Conservation (phyloP, 2,797 vertebrate species). For the Artibeus jamaicensis region DNA sequence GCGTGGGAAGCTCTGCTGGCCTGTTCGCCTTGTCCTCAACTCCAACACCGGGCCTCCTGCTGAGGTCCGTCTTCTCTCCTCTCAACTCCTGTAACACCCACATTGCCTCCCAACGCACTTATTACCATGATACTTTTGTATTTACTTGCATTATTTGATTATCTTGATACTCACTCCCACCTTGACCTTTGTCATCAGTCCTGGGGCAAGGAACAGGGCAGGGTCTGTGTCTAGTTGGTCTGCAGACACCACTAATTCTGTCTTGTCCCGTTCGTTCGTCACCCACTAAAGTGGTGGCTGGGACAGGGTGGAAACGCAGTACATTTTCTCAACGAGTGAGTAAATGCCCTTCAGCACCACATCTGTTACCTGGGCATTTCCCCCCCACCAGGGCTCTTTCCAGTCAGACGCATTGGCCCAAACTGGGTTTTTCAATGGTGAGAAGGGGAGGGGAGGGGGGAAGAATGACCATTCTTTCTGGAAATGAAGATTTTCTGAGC, state of each 20-base stretch:
- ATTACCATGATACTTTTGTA: background rate
- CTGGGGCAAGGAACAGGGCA: background rate
- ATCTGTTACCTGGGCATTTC: background rate
- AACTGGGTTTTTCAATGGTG: background rate
- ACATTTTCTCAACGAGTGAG: background rate
- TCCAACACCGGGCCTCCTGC: background rate
- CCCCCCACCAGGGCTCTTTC: background rate
- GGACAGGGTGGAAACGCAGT: background rate
- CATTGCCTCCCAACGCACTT: background rate
- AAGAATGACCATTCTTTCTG: background rate
- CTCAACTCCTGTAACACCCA: background rate
- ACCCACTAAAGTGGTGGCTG: background rate
- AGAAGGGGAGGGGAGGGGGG: background rate
- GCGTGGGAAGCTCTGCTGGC: background rate
- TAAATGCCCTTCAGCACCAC: background rate
- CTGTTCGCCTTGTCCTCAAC: background rate
- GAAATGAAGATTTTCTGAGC: slow-evolving; percentile 16
- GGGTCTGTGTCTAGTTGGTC: background rate
- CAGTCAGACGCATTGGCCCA: background rate
- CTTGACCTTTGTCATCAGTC: background rate
- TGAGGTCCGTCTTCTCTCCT: background rate
- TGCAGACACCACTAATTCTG: background rate
- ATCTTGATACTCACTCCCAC: background rate
- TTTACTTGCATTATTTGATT: background rate
- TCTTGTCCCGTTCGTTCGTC: background rate